A percentile compares a stretch with the other conserved stretches of the same genome.
These are phyloP conservation scores for Hyles lineata DNA, from an alignment of 2,888 invertebrate species.

Conservation along the genomic window DNA sequence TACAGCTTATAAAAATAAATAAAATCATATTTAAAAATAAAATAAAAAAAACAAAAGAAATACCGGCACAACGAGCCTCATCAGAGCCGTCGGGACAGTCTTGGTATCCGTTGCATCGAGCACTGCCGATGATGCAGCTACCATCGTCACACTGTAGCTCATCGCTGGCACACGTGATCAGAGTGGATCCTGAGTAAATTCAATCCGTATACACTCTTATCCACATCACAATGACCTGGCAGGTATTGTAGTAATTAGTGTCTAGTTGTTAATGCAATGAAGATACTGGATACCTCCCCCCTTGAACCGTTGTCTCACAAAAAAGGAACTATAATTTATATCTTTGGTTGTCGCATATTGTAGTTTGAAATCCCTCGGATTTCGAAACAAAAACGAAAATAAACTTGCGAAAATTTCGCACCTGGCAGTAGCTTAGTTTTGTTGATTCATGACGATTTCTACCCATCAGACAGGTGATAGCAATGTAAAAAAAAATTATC, in stretches of 20 bases:
- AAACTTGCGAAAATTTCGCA: too few relatives aligned
- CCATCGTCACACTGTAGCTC: conserved; percentile 81
- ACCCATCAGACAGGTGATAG: too few relatives aligned
- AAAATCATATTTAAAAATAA: conserved; percentile 31
- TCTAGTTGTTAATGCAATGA: too few relatives aligned
- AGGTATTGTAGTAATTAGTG: not conserved
- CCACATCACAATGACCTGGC: not conserved
- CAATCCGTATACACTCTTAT: not conserved
- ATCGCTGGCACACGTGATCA: conserved; percentile 53
- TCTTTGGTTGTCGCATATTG: too few relatives aligned
- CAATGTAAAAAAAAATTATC: too few relatives aligned
- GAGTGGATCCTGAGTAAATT: conserved; percentile 45
- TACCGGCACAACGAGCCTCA: conserved; percentile 53
- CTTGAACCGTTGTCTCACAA: too few relatives aligned
- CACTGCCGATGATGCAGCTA: conserved; percentile 75
- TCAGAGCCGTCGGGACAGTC: conserved; percentile 81
- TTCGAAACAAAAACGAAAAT: too few relatives aligned
- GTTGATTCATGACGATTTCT: too few relatives aligned
- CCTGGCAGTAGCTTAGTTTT: too few relatives aligned
- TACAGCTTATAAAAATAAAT: not conserved
- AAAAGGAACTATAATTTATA: too few relatives aligned
- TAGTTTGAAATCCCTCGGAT: too few relatives aligned
- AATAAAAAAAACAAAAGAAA: conserved; percentile 43
- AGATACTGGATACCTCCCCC: too few relatives aligned
- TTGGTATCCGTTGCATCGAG: conserved; percentile 69